phyloP scores from a whole-genome alignment of 2,888 invertebrate species.

The Formica aserva region DNA sequence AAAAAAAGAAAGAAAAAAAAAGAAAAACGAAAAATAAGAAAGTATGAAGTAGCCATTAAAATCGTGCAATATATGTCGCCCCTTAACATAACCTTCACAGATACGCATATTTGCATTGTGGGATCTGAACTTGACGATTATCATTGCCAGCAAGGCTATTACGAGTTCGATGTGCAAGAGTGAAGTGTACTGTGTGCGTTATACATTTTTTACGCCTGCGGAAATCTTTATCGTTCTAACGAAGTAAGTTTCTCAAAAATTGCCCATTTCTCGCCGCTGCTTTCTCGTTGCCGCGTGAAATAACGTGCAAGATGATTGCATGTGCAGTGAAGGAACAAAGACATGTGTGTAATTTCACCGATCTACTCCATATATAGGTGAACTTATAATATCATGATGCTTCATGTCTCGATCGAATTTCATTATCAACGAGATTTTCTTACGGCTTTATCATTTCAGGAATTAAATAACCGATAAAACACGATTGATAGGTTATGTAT shows the following conservation, averaged over 20 bases:
- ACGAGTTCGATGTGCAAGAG: not conserved
- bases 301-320: not conserved
- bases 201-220: slow-evolving; percentile 12
- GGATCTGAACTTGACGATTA: not conserved
- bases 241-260: slow-evolving; percentile 35
- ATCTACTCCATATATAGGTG: not conserved
- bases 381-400: not conserved
- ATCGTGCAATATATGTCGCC: not conserved
- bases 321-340: not conserved
- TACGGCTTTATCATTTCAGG: not conserved
- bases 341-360: not conserved
- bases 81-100: slow-evolving; percentile 31
- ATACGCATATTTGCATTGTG: not conserved
- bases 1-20: not conserved
- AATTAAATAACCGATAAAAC: not conserved
- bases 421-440: slow-evolving; percentile 2
- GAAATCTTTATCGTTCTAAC: not conserved
- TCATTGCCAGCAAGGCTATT: not conserved
- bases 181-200: not conserved
- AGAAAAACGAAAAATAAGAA: not conserved
- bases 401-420: not conserved
- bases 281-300: not conserved
- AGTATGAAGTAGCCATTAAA: slow-evolving; percentile 18
- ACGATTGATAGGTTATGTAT: slow-evolving; percentile 33
- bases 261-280: not conserved